phyloP scores from a whole-genome alignment of 53 echinoderm and acorn worm species.

The Mesocentrotus franciscanus region DNA sequence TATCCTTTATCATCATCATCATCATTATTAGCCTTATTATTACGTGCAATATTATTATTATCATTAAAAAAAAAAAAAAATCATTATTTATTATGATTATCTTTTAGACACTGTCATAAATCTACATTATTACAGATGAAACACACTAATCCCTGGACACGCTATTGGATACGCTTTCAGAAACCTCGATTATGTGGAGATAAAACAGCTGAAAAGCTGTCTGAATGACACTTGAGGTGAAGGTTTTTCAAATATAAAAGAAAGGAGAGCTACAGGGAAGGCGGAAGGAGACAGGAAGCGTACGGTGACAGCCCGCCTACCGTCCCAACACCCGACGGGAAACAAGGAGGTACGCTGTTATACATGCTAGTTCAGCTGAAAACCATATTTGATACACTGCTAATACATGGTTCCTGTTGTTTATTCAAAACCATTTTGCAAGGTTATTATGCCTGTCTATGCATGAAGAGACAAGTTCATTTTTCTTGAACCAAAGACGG shows the following conservation, averaged over 20 bases:
- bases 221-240: background rate
- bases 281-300: slow-evolving; percentile 51
- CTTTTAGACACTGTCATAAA: no score
- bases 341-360: slow-evolving; percentile 28
- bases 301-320: slow-evolving; percentile 51
- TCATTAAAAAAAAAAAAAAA: no score
- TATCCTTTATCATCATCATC: no score
- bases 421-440: slow-evolving; percentile 10
- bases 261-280: background rate
- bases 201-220: slow-evolving; percentile 53
- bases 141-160: background rate
- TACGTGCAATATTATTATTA: no score
- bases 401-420: slow-evolving; percentile 20
- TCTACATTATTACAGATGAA: background rate
- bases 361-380: background rate
- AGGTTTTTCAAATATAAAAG: background rate
- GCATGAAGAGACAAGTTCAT: background rate
- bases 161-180: background rate
- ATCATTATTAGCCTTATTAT: no score
- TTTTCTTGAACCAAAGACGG: background rate
- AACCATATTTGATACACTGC: background rate
- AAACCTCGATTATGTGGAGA: background rate
- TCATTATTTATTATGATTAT: no score
- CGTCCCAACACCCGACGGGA: slow-evolving; percentile 34
- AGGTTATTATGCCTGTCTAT: background rate